A percentile compares a stretch with the other conserved stretches of the same genome.
These are phyloP conservation scores for Nomada flava DNA, from an alignment of 2,888 invertebrate genomes.

Conservation along the genomic window DNA sequence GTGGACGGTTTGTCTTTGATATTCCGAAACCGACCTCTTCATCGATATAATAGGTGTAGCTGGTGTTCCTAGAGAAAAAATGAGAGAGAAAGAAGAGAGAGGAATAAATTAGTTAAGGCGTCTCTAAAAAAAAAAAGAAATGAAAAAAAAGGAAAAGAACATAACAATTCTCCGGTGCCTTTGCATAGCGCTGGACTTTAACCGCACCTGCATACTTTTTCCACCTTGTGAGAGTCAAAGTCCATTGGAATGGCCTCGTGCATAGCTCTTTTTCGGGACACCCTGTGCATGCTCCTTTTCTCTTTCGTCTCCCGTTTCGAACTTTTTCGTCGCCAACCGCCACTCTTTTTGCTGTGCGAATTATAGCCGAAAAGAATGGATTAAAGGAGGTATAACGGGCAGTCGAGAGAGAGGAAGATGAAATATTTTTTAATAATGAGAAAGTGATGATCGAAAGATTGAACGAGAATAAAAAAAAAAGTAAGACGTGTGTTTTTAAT, in stretches of 20 bases:
- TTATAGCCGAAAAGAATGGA: slow-evolving; percentile 13
- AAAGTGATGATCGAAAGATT: slow-evolving; percentile 38
- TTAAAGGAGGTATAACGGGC: slow-evolving; percentile 33
- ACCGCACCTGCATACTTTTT: slow-evolving; percentile 67
- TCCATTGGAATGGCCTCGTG: slow-evolving; percentile 62
- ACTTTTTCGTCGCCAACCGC: slow-evolving; percentile 24
- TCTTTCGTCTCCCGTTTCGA: slow-evolving; percentile 48
- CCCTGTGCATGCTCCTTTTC: slow-evolving; percentile 58
- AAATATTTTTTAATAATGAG: slow-evolving; percentile 74
- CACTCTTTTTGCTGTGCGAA: slow-evolving; percentile 32
- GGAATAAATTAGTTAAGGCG: slow-evolving; percentile 61
- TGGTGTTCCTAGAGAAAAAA: slow-evolving; percentile 70
- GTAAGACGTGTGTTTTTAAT: slow-evolving; percentile 43
- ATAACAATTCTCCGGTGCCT: slow-evolving; percentile 76
- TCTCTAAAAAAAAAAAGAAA: slow-evolving; percentile 60
- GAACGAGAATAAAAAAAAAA: slow-evolving; percentile 3
- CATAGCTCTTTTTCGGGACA: slow-evolving; percentile 62
- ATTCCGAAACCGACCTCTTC: slow-evolving; percentile 51
- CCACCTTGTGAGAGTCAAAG: slow-evolving; percentile 47
- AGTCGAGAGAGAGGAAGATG: slow-evolving; percentile 58
- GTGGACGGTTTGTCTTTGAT: slow-evolving; percentile 51
- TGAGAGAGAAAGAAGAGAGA: slow-evolving; percentile 36
- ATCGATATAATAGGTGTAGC: slow-evolving; percentile 65
- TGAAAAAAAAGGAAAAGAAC: slow-evolving; percentile 54
- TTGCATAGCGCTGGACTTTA: slow-evolving; percentile 76